Evolutionary conservation across 2,113 vertebrate genomes (phyloP).

Genomic region (Tonatia bakeri): DNA sequence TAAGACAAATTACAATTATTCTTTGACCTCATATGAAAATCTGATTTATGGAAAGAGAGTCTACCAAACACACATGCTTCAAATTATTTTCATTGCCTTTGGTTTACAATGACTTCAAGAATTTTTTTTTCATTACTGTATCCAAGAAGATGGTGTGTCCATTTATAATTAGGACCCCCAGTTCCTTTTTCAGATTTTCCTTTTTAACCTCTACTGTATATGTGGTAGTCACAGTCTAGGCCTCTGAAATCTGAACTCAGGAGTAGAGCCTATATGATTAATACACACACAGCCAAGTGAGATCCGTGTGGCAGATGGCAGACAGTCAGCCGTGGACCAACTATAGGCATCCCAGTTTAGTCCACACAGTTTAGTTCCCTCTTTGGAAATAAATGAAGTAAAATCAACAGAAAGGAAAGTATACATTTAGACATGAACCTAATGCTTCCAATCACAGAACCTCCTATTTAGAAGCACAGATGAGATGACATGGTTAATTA

Average conservation of each 20-base stretch:
- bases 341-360: not conserved
- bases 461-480: not conserved
- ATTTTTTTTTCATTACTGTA: not conserved
- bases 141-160: not conserved
- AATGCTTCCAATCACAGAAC: not conserved
- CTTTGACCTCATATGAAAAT: slow-evolving; percentile 8
- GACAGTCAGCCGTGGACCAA: not conserved
- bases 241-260: not conserved
- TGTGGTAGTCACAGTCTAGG: not conserved
- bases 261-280: not conserved
- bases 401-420: not conserved
- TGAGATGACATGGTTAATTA: not conserved
- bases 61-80: not conserved
- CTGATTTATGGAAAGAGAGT: not conserved
- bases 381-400: not conserved
- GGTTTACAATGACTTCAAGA: not conserved
- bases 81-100: not conserved
- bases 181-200: not conserved
- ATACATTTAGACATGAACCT: not conserved
- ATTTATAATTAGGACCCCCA: not conserved
- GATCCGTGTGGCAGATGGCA: no score
- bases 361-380: not conserved
- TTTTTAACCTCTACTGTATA: not conserved
- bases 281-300: not conserved
- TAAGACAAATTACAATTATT: not conserved